phyloP scores from a whole-genome alignment of 2,888 invertebrate species.

The Plemyria rubiginata region DNA sequence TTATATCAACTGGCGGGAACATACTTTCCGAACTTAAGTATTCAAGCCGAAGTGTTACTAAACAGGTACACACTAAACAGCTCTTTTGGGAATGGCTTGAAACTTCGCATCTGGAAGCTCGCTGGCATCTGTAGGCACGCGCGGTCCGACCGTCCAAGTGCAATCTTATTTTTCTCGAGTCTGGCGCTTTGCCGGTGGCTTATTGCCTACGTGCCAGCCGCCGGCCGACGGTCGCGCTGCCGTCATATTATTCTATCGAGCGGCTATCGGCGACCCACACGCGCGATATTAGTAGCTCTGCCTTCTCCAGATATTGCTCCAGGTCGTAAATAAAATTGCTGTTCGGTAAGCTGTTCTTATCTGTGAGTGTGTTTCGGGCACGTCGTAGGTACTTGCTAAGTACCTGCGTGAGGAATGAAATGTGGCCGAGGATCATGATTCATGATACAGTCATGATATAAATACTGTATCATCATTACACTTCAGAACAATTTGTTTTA shows the following conservation, averaged over 20 bases:
- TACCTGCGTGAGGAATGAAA: not conserved
- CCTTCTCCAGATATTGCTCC: slow-evolving; percentile 77
- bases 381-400: not conserved
- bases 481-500: no score
- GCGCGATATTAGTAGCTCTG: slow-evolving; percentile 79
- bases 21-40: not conserved
- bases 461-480: no score
- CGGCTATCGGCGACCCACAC: slow-evolving; percentile 79
- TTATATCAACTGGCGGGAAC: not conserved
- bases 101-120: slow-evolving; percentile 21
- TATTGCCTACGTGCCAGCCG: slow-evolving; percentile 83
- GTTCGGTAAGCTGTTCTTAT: slow-evolving; percentile 54
- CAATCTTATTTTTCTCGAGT: slow-evolving; percentile 80
- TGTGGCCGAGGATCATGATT: no score
- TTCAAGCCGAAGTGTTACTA: slow-evolving; percentile 4
- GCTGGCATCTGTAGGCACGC: slow-evolving; percentile 62
- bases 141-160: slow-evolving; percentile 58
- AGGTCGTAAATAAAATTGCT: slow-evolving; percentile 78
- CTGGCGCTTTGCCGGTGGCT: slow-evolving; percentile 77
- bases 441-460: no score
- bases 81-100: slow-evolving; percentile 6
- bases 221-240: slow-evolving; percentile 62
- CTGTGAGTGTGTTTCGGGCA: slow-evolving; percentile 24
- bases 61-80: no score
- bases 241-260: slow-evolving; percentile 84